Conservation (phyloP, 2,888 invertebrate species). For the Ectobius pallidus region DNA sequence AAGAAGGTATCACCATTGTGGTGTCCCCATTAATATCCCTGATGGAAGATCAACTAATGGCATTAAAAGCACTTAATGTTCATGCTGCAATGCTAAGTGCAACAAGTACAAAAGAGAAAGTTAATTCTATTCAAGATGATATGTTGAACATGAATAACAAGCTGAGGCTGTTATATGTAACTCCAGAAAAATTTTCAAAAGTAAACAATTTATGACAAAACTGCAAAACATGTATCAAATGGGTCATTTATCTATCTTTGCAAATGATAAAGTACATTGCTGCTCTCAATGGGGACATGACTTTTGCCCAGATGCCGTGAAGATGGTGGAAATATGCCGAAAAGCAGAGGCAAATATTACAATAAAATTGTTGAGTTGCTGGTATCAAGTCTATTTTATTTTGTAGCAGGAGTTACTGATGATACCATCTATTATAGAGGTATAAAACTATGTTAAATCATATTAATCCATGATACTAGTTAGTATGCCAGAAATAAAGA, state of each 20-base stretch:
- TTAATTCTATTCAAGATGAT: constrained; percentile 52
- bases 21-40: constrained; percentile 85
- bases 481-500: no score
- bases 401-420: no score
- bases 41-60: constrained; percentile 88
- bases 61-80: constrained; percentile 65
- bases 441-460: no score
- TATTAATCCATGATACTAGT: no score
- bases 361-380: no score
- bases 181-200: constrained; percentile 90
- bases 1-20: constrained; percentile 74
- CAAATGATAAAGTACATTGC: constrained; percentile 92
- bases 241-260: constrained; percentile 75
- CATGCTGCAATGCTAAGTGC: constrained; percentile 72
- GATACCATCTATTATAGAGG: no score
- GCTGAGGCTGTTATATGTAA: constrained; percentile 83
- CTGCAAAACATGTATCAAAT: constrained; percentile 79
- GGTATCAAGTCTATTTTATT: no score
- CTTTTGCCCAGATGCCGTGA: constrained; percentile 78
- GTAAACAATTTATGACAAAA: constrained; percentile 84
- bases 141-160: constrained; percentile 65
- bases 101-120: constrained; percentile 66
- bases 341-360: no score
- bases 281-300: constrained; percentile 96
- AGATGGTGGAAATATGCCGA: no score